Conservation (phyloP, 2,797 vertebrate genomes). For the Sphaeramia orbicularis region DNA sequence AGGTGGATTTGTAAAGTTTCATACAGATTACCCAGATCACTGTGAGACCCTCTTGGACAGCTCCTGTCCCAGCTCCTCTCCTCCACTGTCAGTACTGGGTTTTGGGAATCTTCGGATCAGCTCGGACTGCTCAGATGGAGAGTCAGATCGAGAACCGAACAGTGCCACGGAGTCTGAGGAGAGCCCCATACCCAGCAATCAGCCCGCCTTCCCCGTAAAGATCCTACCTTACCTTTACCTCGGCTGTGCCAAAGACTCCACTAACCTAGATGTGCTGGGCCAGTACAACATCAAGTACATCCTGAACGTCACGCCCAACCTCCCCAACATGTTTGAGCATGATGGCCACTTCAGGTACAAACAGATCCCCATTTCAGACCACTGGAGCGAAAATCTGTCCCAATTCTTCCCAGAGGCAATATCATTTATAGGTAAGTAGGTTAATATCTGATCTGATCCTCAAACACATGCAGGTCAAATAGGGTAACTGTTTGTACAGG, state of each 20-base stretch:
- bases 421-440: constrained; percentile 96
- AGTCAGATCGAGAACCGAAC: constrained; percentile 94
- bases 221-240: constrained; percentile 97
- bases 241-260: constrained; percentile 98
- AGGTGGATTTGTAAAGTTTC: constrained; percentile 98
- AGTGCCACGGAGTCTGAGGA: constrained; percentile 96
- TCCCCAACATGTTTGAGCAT: constrained; percentile 98
- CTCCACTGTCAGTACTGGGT: constrained; percentile 92
- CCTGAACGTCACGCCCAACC: constrained; percentile 97
- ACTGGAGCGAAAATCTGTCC: constrained; percentile 99
- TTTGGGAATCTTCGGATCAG: constrained; percentile 96
- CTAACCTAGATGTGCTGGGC: constrained; percentile 95
- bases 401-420: constrained; percentile 99
- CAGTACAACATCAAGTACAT: constrained; percentile 99
- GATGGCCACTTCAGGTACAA: constrained; percentile 98
- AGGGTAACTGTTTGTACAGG: constrained; percentile 1
- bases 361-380: constrained; percentile 99
- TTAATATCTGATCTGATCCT: background rate
- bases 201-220: constrained; percentile 97
- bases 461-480: background rate
- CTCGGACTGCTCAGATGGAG: constrained; percentile 96
- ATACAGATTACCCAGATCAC: constrained; percentile 93
- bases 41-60: constrained; percentile 97
- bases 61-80: constrained; percentile 92
- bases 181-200: constrained; percentile 94